A percentile compares a stretch with the other conserved stretches of the same genome.
Evolutionary conservation across 2,888 invertebrate genomes (phyloP).

Genomic region (Erebia aethiops): DNA sequence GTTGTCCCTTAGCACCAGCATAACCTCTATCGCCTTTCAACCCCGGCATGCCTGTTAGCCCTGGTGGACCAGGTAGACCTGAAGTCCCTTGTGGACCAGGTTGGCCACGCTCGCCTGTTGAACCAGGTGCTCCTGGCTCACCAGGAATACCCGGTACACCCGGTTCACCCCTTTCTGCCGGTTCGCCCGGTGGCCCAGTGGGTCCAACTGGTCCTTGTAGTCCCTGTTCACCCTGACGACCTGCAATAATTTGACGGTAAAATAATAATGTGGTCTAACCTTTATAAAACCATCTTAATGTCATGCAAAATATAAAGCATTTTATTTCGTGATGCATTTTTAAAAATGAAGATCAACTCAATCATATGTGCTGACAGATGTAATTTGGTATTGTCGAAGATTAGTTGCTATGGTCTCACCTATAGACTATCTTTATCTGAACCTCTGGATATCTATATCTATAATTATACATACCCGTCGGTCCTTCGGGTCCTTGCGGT

Average conservation of each 20-base stretch:
- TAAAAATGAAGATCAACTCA: no score
- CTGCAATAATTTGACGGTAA: slow-evolving; percentile 49
- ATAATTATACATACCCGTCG: slow-evolving; percentile 79
- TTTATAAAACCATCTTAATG: no score
- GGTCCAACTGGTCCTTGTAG: slow-evolving; percentile 89
- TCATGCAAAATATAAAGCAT: no score
- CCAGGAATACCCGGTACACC: slow-evolving; percentile 88
- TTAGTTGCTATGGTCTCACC: no score
- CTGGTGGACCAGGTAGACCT: slow-evolving; percentile 87
- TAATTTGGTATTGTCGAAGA: no score
- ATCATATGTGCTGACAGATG: no score
- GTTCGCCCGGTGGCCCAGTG: slow-evolving; percentile 90
- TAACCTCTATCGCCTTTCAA: slow-evolving; percentile 89
- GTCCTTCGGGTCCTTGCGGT: slow-evolving; percentile 89
- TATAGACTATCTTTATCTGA: no score
- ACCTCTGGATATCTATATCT: background rate
- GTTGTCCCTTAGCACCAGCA: slow-evolving; percentile 87
- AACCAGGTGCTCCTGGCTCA: slow-evolving; percentile 88
- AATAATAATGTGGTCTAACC: background rate
- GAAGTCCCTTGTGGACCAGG: slow-evolving; percentile 87
- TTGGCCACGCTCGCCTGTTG: slow-evolving; percentile 88
- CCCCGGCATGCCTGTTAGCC: slow-evolving; percentile 87
- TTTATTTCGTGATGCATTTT: no score
- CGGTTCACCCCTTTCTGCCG: slow-evolving; percentile 90
- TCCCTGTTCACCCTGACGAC: slow-evolving; percentile 89